Base-by-base conservation (phyloP, 1,140 invertebrate genomes). In the Babylonia areolata region DNA sequence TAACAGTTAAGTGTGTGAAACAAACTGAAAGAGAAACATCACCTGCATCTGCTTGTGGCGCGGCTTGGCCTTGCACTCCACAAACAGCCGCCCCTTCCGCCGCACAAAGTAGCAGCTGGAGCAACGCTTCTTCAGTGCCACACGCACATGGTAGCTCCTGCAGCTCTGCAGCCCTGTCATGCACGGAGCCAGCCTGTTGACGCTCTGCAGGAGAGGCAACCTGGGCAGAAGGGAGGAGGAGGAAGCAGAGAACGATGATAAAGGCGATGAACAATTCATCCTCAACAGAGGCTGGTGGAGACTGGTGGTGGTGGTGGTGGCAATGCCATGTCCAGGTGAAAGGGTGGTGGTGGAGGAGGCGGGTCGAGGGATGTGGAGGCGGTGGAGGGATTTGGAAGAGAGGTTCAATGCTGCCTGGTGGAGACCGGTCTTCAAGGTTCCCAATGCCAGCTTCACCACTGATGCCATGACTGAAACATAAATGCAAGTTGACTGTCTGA, bases 61-160 rank as follows among this genome's bases (percentile, higher is more conserved):
- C 46, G 96, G 96, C 92, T 96, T 95, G 35, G 95, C 96, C 89
- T 96, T 96, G 90, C 97, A 98, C 79, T 97, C 96, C 73, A 97
- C 95, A 93, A 96, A 97, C 87, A 96, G 90, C 54, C 96, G 95
- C 86, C 96, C 95, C 91, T 97, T 95, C 82, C 96, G 94, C 51
- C 95, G 94, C 28, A 97, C 95, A 91, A 97, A 95, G 90, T 96
- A 97, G 91, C 97, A 98, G 89, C 96, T 96, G 93, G 96, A 96
- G 91, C 97, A 98, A 42, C 97, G 95, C 75, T 95, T 93, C 88
- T 95, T 95, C 33, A 97, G 90, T 28, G 93, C 89, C 20, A 95
- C 96, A 91, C 95, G 96, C 11, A 96, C 94, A 93, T 97, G 96
- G 86, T 91, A 91, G 42, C 51, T 81, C 81, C 88, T 84, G 28